These are phyloP conservation scores for Odontesthes bonariensis DNA, from an alignment of 2,113 vertebrate genomes.

Conservation along the genomic window DNA sequence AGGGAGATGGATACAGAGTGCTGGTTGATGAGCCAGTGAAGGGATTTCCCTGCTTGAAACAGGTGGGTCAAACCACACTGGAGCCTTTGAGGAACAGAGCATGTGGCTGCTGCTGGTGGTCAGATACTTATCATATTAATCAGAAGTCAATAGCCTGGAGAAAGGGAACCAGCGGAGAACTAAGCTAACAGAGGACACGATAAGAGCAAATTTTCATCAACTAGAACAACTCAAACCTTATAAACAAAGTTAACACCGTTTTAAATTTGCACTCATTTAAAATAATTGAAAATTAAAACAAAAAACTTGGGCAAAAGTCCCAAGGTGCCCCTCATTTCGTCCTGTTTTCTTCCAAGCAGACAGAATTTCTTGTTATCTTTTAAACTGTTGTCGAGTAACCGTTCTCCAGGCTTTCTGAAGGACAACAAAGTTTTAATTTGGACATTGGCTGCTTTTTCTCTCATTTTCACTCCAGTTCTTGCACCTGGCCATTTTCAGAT, in stretches of 20 bases:
- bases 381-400: too few species aligned
- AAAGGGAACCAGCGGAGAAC: not conserved
- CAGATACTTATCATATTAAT: not conserved
- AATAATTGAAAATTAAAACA: too few species aligned
- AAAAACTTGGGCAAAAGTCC: too few species aligned
- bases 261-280: not conserved
- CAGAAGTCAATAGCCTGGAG: not conserved
- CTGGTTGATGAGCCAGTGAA: slow-evolving; percentile 49
- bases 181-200: not conserved
- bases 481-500: not conserved
- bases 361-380: too few species aligned
- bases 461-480: not conserved
- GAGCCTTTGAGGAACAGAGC: not conserved
- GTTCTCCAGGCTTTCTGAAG: too few species aligned
- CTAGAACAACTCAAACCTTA: not conserved
- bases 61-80: slow-evolving; percentile 26
- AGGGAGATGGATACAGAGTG: slow-evolving; percentile 14
- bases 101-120: slow-evolving; percentile 6
- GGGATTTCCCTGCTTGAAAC: slow-evolving; percentile 44
- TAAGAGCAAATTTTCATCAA: not conserved
- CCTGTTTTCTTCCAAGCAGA: too few species aligned
- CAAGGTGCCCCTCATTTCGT: too few species aligned
- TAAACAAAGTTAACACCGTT: not conserved
- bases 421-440: too few species aligned
- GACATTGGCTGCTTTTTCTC: too few species aligned